These are phyloP conservation scores for Acanthisitta chloris DNA, from an alignment of 2,113 vertebrate genomes.

Conservation along the genomic window DNA sequence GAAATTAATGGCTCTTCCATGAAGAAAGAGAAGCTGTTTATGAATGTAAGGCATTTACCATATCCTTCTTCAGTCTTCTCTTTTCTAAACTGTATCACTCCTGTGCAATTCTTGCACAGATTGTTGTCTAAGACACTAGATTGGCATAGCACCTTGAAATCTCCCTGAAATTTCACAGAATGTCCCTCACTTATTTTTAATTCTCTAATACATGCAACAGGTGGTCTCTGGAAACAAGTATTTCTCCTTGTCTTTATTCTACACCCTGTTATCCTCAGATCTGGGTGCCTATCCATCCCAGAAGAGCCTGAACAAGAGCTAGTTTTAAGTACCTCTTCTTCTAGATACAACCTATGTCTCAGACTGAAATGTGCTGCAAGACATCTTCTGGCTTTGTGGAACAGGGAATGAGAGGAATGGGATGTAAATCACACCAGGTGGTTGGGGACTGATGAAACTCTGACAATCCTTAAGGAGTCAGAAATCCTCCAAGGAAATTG, in stretches of 20 bases:
- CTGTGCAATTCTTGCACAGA: neutral
- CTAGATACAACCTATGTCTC: neutral
- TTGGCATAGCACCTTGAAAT: neutral
- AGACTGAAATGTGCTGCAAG: neutral
- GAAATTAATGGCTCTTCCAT: neutral
- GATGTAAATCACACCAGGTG: neutral
- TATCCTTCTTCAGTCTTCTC: neutral
- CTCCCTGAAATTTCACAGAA: neutral
- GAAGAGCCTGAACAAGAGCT: neutral
- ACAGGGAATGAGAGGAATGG: neutral
- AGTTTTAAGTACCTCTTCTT: neutral
- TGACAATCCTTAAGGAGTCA: neutral
- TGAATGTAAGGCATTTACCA: neutral
- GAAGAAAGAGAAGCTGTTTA: neutral
- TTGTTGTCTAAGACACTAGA: neutral
- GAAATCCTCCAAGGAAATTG: neutral
- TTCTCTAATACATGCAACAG: neutral
- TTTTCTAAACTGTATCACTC: neutral
- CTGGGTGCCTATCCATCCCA: neutral
- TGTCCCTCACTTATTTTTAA: neutral
- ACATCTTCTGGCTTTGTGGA: neutral
- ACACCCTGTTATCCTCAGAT: neutral
- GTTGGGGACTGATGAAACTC: neutral
- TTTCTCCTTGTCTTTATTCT: neutral
- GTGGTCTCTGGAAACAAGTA: neutral